Evolutionary conservation across 2,113 vertebrate genomes (phyloP), one percentile per base, ranked within the genome.

Genomic region (Zosterops borbonicus): DNA sequence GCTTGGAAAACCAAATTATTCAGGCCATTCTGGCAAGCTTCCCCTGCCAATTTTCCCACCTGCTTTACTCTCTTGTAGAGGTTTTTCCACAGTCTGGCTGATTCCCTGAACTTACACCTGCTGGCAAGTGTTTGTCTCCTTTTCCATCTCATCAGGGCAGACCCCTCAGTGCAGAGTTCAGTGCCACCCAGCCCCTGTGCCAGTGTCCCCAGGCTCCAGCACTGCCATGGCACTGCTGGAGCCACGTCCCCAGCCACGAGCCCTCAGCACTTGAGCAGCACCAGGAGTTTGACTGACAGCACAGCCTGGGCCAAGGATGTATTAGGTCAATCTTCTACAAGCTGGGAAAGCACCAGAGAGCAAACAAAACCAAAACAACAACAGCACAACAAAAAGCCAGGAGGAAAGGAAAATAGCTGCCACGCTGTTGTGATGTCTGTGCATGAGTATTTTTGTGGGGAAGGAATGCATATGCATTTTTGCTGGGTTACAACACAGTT

Each of bases 381-480:
- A 94, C 83, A 94, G 9, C 71, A 92, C 35, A 90, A 90, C 75
- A 96, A 92, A 89, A 86, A 81, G 39, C n/a, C 71, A 74, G 74
- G 71, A 76, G 91, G 80, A 83, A 89, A 94, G 93, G 86, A 90
- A 94, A 97, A 95, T 95, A 94, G 88, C 90, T 91, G 75, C 12
- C 50, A 95, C 94, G 83, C 76, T 96, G 90, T 68, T 97, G 83
- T 89, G 94, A 96, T 96, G 97, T 97, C 97, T 98, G 97, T 92
- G 71, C 95, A 95, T 46, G 97, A 95, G 97, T 98, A 97, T 97
- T 98, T 98, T 97, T 97, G 97, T 94, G 92, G 91, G 1, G 7
- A 87, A 98, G 96, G 97, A 98, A 98, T 97, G 97, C 95, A 97
- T 94, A 94, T 97, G 97, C 97, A 98, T 98, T 98, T 98, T 98